Evolutionary conservation across 2,797 vertebrate genomes (phyloP), one percentile per base, ranked within the genome.

Genomic region (Tenualosa thibaudeaui): DNA sequence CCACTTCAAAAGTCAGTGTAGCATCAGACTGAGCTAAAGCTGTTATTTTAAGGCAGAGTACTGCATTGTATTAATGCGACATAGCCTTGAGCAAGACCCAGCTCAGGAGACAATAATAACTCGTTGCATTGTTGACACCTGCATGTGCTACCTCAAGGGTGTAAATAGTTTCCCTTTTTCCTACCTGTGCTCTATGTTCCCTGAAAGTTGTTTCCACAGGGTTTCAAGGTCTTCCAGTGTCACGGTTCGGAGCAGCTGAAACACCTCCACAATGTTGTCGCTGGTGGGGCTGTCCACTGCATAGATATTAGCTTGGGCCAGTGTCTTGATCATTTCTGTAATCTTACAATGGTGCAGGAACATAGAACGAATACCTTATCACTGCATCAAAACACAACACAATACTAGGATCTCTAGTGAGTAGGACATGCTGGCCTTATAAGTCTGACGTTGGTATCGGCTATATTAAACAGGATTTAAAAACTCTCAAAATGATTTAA

Each of bases 171-270:
- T 7, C 2, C 58, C 58, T 56, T 56, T 56, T 56, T 17, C 0
- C 3, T 89, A 96, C 96, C 96, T 97, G 78, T 95, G 85, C 40
- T 93, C 94, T 37, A 89, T 68, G 86, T 95, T 94, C 82, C 84
- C 92, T 85, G 89, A 88, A 71, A 94, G 85, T 1, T 96, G 92
- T 81, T 90, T 95, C 96, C 96, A 97, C 87, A 96, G 81, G 1
- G 84, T 89, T 12, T 96, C 94, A 0, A 97, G 83, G 83, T 88
- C 84, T 24, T 96, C 95, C 31, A 89, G n/a, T 0, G 92, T 93
- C 31, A 88, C 85, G 26, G 85, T 71, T 49, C 94, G 92, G 68
- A 96, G 92, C 40, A 97, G 93, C n/a, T 97, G 96, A 83, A 94
- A 91, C 0, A 97, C 88, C 83, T 96, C 92, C 22, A 97, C 88